A percentile compares a stretch with the other conserved stretches of the same genome.
phyloP scores from a whole-genome alignment of 64 coral and sea anemone genomes.

The Actinia equina region DNA sequence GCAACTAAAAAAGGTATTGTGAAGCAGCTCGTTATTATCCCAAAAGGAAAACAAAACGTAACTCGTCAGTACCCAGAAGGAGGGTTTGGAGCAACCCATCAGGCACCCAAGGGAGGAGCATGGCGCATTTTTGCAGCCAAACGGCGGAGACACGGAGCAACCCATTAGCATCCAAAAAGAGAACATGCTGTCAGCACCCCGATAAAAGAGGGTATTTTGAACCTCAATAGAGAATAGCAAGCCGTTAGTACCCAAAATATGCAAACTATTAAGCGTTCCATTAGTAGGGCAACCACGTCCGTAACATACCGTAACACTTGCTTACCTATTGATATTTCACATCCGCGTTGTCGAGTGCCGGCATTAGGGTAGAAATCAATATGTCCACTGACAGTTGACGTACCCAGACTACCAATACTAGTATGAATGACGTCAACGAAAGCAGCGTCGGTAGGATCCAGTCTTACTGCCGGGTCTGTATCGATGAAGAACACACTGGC shows the following conservation, averaged over 20 bases:
- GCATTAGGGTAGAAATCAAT: constrained; percentile 75
- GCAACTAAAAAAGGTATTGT: too few species aligned
- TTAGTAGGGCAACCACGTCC: not conserved
- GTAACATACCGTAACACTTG: too few species aligned
- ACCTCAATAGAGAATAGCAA: not conserved
- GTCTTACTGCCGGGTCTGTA: constrained; percentile 6
- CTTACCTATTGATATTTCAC: not conserved
- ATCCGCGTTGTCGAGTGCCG: constrained; percentile 32
- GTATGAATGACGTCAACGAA: constrained; percentile 76
- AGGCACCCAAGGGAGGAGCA: not conserved
- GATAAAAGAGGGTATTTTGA: too few species aligned
- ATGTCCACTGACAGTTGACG: constrained; percentile 18
- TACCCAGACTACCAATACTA: constrained; percentile 9
- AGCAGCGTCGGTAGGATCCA: constrained; percentile 63
- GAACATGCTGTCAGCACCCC: too few species aligned
- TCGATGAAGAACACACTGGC: constrained; percentile 20
- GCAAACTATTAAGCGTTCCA: too few species aligned
- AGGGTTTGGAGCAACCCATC: not conserved
- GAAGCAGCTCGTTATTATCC: too few species aligned
- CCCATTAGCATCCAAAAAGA: not conserved
- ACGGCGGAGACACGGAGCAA: not conserved
- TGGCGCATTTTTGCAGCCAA: not conserved
- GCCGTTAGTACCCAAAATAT: not conserved
- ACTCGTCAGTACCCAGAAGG: too few species aligned
- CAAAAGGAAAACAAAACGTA: too few species aligned